phyloP scores from a whole-genome alignment of 2,888 invertebrate genomes.

The Rhagium mordax region DNA sequence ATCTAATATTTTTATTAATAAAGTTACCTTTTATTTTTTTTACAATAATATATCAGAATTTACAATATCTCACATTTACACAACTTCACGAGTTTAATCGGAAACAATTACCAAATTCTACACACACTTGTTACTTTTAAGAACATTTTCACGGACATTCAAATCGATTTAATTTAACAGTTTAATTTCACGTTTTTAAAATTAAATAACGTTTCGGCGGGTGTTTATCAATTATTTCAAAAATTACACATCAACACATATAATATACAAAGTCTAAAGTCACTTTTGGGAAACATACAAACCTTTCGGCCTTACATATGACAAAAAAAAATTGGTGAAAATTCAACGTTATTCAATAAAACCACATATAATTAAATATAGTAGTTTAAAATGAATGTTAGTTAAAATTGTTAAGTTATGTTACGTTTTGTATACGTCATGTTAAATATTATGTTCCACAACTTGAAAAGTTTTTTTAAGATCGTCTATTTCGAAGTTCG shows the following conservation, averaged over 20 bases:
- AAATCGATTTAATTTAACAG: slow-evolving; percentile 22
- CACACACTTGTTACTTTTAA: slow-evolving; percentile 45
- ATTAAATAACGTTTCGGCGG: slow-evolving; percentile 45
- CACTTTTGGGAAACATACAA: slow-evolving; percentile 67
- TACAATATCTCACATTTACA: slow-evolving; percentile 56
- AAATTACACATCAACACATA: slow-evolving; percentile 49
- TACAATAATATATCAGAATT: slow-evolving; percentile 67
- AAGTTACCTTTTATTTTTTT: slow-evolving; percentile 63
- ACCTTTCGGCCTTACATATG: slow-evolving; percentile 62
- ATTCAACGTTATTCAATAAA: slow-evolving; percentile 58
- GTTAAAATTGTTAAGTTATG: slow-evolving; percentile 59
- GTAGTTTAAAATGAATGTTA: slow-evolving; percentile 59
- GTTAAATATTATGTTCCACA: slow-evolving; percentile 53
- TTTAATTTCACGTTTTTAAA: slow-evolving; percentile 31
- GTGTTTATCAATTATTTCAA: slow-evolving; percentile 47
- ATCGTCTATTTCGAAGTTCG: slow-evolving; percentile 31
- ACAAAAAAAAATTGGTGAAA: slow-evolving; percentile 53
- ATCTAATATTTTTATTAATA: slow-evolving; percentile 39
- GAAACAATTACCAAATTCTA: slow-evolving; percentile 38
- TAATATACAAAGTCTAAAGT: slow-evolving; percentile 57
- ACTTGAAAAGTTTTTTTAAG: slow-evolving; percentile 55
- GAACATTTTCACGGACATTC: slow-evolving; percentile 31
- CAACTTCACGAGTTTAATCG: slow-evolving; percentile 50
- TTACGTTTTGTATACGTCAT: slow-evolving; percentile 58
- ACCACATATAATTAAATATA: slow-evolving; percentile 62